Conservation (phyloP, 1,140 invertebrate species). For the Octopus sinensis region DNA sequence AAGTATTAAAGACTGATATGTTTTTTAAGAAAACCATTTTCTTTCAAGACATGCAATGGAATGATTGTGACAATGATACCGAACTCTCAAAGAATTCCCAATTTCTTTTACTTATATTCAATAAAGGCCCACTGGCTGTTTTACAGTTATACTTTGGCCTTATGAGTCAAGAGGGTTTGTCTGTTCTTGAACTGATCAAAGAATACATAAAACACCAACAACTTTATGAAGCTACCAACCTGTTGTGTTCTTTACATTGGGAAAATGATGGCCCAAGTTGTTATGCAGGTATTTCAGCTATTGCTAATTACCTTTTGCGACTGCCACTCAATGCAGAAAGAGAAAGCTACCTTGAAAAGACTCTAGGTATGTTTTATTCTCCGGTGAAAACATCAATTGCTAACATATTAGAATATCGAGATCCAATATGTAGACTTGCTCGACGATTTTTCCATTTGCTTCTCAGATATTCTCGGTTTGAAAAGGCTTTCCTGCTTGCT, state of each 20-base stretch:
- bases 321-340: slow-evolving; percentile 66
- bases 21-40: not conserved
- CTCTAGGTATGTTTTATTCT: slow-evolving; percentile 71
- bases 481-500: slow-evolving; percentile 81
- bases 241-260: slow-evolving; percentile 71
- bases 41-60: not conserved
- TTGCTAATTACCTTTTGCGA: slow-evolving; percentile 70
- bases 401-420: slow-evolving; percentile 70
- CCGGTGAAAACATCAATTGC: slow-evolving; percentile 65
- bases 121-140: slow-evolving; percentile 52
- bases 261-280: slow-evolving; percentile 68
- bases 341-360: slow-evolving; percentile 64
- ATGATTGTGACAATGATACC: not conserved
- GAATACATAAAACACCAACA: slow-evolving; percentile 68
- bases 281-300: slow-evolving; percentile 69
- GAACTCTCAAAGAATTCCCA: not conserved
- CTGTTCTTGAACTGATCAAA: slow-evolving; percentile 64
- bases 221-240: slow-evolving; percentile 68
- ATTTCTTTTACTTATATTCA: slow-evolving; percentile 19
- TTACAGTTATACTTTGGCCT: slow-evolving; percentile 49
- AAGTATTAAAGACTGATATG: not conserved
- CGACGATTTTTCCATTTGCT: slow-evolving; percentile 76
- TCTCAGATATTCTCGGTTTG: slow-evolving; percentile 72
- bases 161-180: slow-evolving; percentile 56
- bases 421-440: slow-evolving; percentile 72